A percentile compares a stretch with the other conserved stretches of the same genome.
Evolutionary conservation across 2,888 invertebrate genomes (phyloP).

Genomic region (Agonopterix heracliana): DNA sequence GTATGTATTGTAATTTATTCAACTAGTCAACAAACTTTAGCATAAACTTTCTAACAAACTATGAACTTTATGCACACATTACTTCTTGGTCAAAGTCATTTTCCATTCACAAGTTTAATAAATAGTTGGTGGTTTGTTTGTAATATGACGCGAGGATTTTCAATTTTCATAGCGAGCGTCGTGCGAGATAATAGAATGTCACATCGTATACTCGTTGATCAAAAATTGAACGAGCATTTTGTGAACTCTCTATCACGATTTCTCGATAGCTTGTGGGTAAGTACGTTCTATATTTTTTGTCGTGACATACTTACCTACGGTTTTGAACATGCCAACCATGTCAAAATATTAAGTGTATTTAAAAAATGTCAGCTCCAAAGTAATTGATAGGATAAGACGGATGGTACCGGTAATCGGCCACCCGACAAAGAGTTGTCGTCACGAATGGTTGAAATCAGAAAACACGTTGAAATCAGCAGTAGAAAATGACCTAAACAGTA

Average conservation of each 20-base stretch:
- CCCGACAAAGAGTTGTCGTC: no score
- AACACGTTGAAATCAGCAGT: no score
- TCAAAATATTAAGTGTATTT: no score
- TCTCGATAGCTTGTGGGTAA: constrained; percentile 2
- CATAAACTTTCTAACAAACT: constrained; percentile 24
- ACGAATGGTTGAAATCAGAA: no score
- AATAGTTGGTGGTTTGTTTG: no score
- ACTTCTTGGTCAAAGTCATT: constrained; percentile 25
- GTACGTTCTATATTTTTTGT: no score
- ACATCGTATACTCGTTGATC: constrained; percentile 18
- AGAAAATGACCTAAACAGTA: no score
- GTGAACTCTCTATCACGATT: constrained; percentile 7
- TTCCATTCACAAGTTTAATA: constrained; percentile 9
- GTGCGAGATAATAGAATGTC: constrained; percentile 22
- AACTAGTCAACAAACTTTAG: constrained; percentile 30
- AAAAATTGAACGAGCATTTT: neutral
- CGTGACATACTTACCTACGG: no score
- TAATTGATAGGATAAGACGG: no score
- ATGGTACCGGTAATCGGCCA: no score
- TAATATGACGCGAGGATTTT: constrained; percentile 9
- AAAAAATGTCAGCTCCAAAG: no score
- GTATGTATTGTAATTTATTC: constrained; percentile 47
- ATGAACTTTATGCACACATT: constrained; percentile 25
- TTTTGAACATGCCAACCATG: no score
- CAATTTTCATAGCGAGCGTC: constrained; percentile 19